These are phyloP conservation scores for Lates japonicus DNA, from an alignment of 2,797 vertebrate species.

Conservation along the genomic window DNA sequence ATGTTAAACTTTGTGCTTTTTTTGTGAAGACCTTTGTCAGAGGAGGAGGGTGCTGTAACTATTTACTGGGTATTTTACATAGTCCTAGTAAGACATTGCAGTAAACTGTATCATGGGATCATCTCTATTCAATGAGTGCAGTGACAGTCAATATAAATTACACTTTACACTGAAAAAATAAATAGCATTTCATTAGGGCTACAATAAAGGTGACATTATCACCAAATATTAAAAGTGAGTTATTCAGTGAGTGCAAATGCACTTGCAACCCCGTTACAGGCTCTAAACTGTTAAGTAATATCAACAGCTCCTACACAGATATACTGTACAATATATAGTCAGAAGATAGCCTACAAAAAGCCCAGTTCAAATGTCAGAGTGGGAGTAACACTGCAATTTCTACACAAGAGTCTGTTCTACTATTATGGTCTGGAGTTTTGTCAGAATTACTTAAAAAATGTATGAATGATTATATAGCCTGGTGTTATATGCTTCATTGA, in stretches of 20 bases:
- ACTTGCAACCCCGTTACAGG: slow-evolving; percentile 18
- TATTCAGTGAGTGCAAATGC: slow-evolving; percentile 27
- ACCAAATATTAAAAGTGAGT: slow-evolving; percentile 44
- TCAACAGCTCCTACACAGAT: not conserved
- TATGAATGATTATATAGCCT: not conserved
- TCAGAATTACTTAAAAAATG: not conserved
- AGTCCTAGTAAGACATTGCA: not conserved
- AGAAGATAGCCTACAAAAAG: slow-evolving; percentile 11
- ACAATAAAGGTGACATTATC: slow-evolving; percentile 17
- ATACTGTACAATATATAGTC: not conserved
- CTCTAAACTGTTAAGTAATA: slow-evolving; percentile 11
- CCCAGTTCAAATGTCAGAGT: slow-evolving; percentile 4
- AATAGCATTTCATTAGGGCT: slow-evolving; percentile 34
- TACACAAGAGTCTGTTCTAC: slow-evolving; percentile 12
- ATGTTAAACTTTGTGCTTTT: not conserved
- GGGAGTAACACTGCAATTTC: not conserved
- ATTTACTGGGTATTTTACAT: not conserved
- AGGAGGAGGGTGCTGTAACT: not conserved
- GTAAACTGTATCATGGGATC: slow-evolving; percentile 9
- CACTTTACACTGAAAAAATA: slow-evolving; percentile 3
- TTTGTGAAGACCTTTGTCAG: not conserved
- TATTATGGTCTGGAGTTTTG: not conserved
- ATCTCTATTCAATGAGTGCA: not conserved
- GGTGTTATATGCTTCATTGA: no score
- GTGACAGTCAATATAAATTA: slow-evolving; percentile 23